Evolutionary conservation across 2,113 vertebrate genomes (phyloP), one percentile per base, ranked within the genome.

Genomic region (Columba janthina): DNA sequence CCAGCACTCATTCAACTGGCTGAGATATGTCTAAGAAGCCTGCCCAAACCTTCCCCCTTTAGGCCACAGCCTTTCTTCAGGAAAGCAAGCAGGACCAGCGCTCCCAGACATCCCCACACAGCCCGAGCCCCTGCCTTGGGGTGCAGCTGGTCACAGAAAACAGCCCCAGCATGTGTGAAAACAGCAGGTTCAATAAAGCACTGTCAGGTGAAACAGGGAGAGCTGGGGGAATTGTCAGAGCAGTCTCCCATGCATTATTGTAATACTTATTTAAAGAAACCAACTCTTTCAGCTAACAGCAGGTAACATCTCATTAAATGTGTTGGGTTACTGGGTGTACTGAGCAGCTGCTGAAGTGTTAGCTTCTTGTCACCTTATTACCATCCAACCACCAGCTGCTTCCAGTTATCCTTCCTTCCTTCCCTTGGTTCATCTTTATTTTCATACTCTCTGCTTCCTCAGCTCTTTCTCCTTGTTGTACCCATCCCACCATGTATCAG

Each of bases 261-360:
- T 10, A 81, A 75, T 65, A 44, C 79, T 92, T 94, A 93, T 89
- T 90, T 94, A 85, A 69, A 74, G 77, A 90, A 82, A 77, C 28
- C 73, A 87, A 14, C 16, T 40, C 71, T 71, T 54, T 34, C n/a
- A 10, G 34, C 65, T 72, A 69, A 46, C 85, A 93, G 85, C 81
- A 74, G 83, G 57, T 85, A 93, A 77, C 78, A 21, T 88, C 92
- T 95, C 77, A 96, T 95, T 95, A 96, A 82, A 90, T 9, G 34
- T 82, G 78, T 76, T 53, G 72, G 88, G 70, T 78, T 90, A 21
- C 31, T 1, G 12, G 40, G 51, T 53, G 61, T 73, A 65, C 56
- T 12, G 11, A 62, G 51, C 90, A 91, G 92, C 87, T 95, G 82
- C 83, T 80, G 57, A 67, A 83, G 67, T 31, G 40, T 87, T 74